Percentiles rank a stretch among this genome's conserved stretches.
These are phyloP conservation scores for Cydia amplana DNA, from an alignment of 1,140 invertebrate species.

Conservation along the genomic window DNA sequence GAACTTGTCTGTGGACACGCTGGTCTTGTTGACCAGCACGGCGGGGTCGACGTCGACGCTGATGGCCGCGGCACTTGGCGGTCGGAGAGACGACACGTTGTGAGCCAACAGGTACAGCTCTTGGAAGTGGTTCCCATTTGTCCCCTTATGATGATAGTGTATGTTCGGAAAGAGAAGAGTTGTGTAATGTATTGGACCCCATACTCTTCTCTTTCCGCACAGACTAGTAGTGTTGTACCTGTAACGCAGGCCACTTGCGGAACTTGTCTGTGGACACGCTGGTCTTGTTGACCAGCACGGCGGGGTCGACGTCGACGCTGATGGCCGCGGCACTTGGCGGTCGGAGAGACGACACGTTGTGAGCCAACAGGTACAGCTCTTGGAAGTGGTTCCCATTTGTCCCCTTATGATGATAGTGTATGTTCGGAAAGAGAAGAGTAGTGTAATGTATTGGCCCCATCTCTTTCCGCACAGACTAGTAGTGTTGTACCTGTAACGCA, in stretches of 20 bases:
- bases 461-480: too few species aligned
- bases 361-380: constrained; percentile 45
- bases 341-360: constrained; percentile 44
- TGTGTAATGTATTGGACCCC: too few species aligned
- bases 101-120: constrained; percentile 46
- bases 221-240: too few species aligned
- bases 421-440: too few species aligned
- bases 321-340: constrained; percentile 43
- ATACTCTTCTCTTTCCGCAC: too few species aligned
- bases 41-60: constrained; percentile 16
- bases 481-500: constrained; percentile 47
- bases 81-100: constrained; percentile 46
- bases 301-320: constrained; percentile 13
- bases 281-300: constrained; percentile 24
- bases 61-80: constrained; percentile 40
- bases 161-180: too few species aligned
- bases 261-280: constrained; percentile 12
- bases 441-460: too few species aligned
- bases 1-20: constrained; percentile 11
- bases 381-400: constrained; percentile 25
- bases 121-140: constrained; percentile 19
- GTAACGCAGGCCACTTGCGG: constrained; percentile 47
- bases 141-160: too few species aligned
- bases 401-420: too few species aligned
- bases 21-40: constrained; percentile 24